Base-by-base conservation (phyloP, 1,140 invertebrate genomes). In the Melanaphis sacchari region DNA sequence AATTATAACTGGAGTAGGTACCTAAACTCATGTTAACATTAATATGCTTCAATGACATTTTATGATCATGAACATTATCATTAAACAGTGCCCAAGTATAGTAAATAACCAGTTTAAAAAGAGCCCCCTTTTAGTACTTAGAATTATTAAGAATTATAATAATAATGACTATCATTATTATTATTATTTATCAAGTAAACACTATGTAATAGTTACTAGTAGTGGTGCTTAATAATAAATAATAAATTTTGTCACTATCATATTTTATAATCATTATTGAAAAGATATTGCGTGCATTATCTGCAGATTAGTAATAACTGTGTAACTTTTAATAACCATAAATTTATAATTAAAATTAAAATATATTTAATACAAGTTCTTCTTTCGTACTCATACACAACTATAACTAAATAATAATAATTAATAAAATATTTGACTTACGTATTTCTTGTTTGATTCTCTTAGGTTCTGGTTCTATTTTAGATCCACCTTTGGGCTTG, bases 401-500 rank as follows among this genome's bases (percentile, higher is more conserved):
- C 2, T n/a, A 52, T 7, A 38, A 31, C 49, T 66, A 90, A 41
- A 40, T 66, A 3, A 66, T 24, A 11, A 31, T 21, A 40, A 6
- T 38, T 26, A 49, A 84, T 31, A 81, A 52, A 91, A 43, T 24
- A 82, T 91, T 81, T 40, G 2, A 93, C 91, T 93, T 52, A 93
- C 91, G 91, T 93, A 85, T 85, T 84, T 93, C 91, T 43, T 38
- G 36, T 93, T 93, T 93, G 24, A 94, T 93, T 31, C 59, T 90
- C 59, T 90, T 89, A n/a, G 76, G 54, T 46, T 90, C 66, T 11
- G 91, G 43, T 8, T 91, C 91, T 1, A 84, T 93, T 89, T 93
- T 93, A 21, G 92, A 87, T 38, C 94, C 94, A 40, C 94, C 93
- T 85, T 94, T 94, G 22, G 94, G 94, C 91, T 94, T 94, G 84